Conservation (phyloP, 2,888 invertebrate species). For the Oligia fasciuncula region DNA sequence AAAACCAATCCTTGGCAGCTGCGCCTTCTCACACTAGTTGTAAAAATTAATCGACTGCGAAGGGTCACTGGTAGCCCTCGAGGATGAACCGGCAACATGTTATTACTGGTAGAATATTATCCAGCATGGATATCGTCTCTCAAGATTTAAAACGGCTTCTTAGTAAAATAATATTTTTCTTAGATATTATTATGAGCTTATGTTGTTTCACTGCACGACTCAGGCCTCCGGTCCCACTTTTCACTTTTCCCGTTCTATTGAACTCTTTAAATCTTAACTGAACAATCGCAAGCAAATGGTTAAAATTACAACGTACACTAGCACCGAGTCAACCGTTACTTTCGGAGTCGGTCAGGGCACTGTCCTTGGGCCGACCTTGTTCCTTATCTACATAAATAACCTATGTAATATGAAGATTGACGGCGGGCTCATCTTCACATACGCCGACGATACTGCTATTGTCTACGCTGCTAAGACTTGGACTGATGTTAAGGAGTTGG, state of each 20-base stretch:
- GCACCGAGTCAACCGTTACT: background rate
- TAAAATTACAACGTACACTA: too few relatives aligned
- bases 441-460: background rate
- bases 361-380: background rate
- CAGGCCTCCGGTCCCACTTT: background rate
- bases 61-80: conserved; percentile 56
- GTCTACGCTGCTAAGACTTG: background rate
- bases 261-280: background rate
- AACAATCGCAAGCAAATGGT: background rate
- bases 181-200: background rate
- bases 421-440: background rate
- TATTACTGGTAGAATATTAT: conserved; percentile 24
- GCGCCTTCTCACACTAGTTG: conserved; percentile 59
- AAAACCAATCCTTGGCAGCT: conserved; percentile 50
- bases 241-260: background rate
- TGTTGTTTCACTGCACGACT: background rate
- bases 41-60: conserved; percentile 66
- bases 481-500: background rate
- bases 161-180: background rate
- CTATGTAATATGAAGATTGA: background rate
- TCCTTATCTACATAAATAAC: background rate
- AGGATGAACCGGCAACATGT: conserved; percentile 37
- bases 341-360: background rate
- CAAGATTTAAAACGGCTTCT: background rate
- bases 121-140: background rate